Conservation (phyloP, 2,113 vertebrate genomes). For the Semnornis frantzii region DNA sequence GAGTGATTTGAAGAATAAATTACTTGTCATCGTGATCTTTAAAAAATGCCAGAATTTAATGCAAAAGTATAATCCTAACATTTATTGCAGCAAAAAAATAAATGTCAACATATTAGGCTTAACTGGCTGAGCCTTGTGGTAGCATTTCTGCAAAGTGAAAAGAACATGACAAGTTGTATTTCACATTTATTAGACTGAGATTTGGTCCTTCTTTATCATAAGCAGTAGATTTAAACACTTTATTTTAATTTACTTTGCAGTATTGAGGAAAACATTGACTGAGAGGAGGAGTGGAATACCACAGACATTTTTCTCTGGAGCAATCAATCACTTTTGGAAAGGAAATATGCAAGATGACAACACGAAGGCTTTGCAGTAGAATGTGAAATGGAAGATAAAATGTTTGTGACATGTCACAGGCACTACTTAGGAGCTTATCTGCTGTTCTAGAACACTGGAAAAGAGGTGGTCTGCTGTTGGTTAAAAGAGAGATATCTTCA, state of each 20-base stretch:
- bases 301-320: constrained; percentile 63
- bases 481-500: not conserved
- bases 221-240: constrained; percentile 79
- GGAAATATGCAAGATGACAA: constrained; percentile 73
- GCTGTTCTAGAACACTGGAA: not conserved
- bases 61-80: constrained; percentile 87
- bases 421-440: not conserved
- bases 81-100: constrained; percentile 83
- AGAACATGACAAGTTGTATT: constrained; percentile 80
- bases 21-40: constrained; percentile 85
- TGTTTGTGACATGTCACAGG: constrained; percentile 17
- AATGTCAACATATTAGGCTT: constrained; percentile 86
- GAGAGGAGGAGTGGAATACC: constrained; percentile 65
- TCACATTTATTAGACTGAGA: constrained; percentile 80
- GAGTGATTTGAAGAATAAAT: constrained; percentile 84
- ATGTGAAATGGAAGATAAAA: constrained; percentile 52
- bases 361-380: constrained; percentile 41
- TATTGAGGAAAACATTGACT: constrained; percentile 74
- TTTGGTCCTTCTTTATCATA: constrained; percentile 80
- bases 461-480: not conserved
- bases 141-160: constrained; percentile 79
- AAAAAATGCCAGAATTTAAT: constrained; percentile 86
- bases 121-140: constrained; percentile 80
- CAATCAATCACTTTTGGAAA: constrained; percentile 69
- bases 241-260: constrained; percentile 80